These are phyloP conservation scores for Nannoperca obscura DNA, from an alignment of 2,797 vertebrate genomes.

Conservation along the genomic window DNA sequence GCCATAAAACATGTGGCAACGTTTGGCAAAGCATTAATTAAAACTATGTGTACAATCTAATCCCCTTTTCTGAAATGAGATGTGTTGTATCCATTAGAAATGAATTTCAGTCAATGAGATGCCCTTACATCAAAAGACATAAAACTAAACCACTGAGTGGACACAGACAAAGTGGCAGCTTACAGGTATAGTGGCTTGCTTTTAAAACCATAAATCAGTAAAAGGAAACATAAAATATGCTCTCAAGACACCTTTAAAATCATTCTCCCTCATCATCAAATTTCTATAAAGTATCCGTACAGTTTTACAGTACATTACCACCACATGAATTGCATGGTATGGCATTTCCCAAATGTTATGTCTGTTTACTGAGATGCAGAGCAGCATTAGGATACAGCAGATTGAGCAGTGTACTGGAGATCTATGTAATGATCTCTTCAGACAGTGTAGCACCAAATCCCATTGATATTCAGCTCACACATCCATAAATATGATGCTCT, in stretches of 20 bases:
- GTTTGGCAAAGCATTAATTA: conserved; percentile 50
- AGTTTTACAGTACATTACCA: conserved; percentile 32
- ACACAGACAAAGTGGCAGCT: conserved; percentile 57
- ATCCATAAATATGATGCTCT: conserved; percentile 66
- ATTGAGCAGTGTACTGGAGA: conserved; percentile 29
- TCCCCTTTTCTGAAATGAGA: conserved; percentile 26
- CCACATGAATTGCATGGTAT: conserved; percentile 14
- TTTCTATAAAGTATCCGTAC: conserved; percentile 36
- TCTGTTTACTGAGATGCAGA: conserved; percentile 47
- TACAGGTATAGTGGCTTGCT: conserved; percentile 49
- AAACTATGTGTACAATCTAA: conserved; percentile 22
- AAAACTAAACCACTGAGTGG: conserved; percentile 39
- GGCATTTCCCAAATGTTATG: conserved; percentile 41
- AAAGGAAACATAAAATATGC: conserved; percentile 57
- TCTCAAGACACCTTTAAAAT: conserved; percentile 58
- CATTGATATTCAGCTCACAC: conserved; percentile 69
- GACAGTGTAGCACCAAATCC: conserved; percentile 51
- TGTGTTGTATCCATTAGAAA: conserved; percentile 34
- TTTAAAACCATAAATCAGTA: conserved; percentile 66
- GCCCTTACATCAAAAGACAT: conserved; percentile 41
- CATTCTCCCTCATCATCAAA: conserved; percentile 38
- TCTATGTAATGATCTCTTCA: conserved; percentile 60
- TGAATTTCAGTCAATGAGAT: conserved; percentile 24
- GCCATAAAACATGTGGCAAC: conserved; percentile 14
- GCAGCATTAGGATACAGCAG: conserved; percentile 38